Conservation (phyloP, 2,113 vertebrate species). For the Cololabis saira region DNA sequence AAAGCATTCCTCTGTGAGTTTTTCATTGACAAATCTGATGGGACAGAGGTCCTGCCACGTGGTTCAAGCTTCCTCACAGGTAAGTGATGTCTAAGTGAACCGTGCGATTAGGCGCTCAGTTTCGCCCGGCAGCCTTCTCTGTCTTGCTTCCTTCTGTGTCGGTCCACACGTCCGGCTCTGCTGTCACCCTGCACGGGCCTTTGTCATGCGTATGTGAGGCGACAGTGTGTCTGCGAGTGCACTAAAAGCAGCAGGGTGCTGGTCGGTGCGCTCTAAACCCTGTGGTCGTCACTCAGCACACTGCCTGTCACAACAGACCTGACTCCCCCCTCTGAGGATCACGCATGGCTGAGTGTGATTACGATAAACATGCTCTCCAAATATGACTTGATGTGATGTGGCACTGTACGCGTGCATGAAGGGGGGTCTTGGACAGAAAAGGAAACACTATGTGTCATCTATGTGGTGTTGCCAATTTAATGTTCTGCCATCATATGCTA, state of each 20-base stretch:
- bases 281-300: slow-evolving; percentile 64
- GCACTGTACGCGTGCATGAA: slow-evolving; percentile 26
- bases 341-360: slow-evolving; percentile 77
- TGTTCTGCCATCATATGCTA: not conserved
- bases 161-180: slow-evolving; percentile 23
- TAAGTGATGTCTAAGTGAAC: slow-evolving; percentile 43
- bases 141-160: slow-evolving; percentile 21
- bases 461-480: slow-evolving; percentile 24
- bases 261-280: slow-evolving; percentile 61
- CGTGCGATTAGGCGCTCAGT: slow-evolving; percentile 37
- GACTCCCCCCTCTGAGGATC: slow-evolving; percentile 69
- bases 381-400: slow-evolving; percentile 72
- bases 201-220: slow-evolving; percentile 28
- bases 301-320: slow-evolving; percentile 75
- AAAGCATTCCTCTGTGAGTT: slow-evolving; percentile 2
- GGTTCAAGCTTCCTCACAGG: slow-evolving; percentile 26
- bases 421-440: not conserved
- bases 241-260: slow-evolving; percentile 47
- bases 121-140: slow-evolving; percentile 15
- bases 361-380: slow-evolving; percentile 68
- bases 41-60: slow-evolving; percentile 1
- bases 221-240: slow-evolving; percentile 28
- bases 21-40: slow-evolving; percentile 24
- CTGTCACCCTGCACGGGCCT: slow-evolving; percentile 31
- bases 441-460: slow-evolving; percentile 32